Evolutionary conservation across 1,140 invertebrate species (phyloP).

Genomic region (Drosophila gunungcola): DNA sequence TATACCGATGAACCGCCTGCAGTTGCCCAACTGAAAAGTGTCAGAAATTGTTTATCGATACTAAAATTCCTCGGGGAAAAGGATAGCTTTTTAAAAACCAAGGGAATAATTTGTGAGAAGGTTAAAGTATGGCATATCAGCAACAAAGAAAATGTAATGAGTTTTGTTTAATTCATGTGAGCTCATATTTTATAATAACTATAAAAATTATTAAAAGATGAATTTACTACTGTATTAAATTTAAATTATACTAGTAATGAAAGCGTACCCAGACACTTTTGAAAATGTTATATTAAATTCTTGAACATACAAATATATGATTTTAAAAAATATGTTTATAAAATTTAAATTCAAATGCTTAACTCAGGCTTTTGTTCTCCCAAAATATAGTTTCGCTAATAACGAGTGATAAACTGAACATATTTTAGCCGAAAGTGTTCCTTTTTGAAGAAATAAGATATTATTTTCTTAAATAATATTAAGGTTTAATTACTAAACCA

Average conservation of each 20-base stretch:
- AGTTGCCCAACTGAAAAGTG: not conserved
- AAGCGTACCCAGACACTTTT: too few species aligned
- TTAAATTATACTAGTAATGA: too few species aligned
- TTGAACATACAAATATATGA: too few species aligned
- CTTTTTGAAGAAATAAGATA: too few species aligned
- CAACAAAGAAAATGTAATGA: not conserved
- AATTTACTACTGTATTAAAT: too few species aligned
- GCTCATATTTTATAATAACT: not conserved
- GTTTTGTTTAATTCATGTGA: not conserved
- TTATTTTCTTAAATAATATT: not conserved
- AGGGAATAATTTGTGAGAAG: not conserved
- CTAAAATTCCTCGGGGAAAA: constrained; percentile 11
- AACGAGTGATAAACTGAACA: too few species aligned
- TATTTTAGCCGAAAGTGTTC: too few species aligned
- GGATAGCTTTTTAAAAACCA: constrained; percentile 1
- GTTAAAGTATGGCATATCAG: not conserved
- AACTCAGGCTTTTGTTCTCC: too few species aligned
- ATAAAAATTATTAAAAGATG: too few species aligned
- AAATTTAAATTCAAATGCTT: not conserved
- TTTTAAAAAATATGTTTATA: not conserved
- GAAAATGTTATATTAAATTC: too few species aligned
- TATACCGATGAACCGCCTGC: not conserved
- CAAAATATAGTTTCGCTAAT: too few species aligned
- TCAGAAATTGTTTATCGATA: constrained; percentile 27
- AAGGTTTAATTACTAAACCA: not conserved